These are phyloP conservation scores for Drosophila orena DNA, from an alignment of 1,140 invertebrate genomes.

Conservation along the genomic window DNA sequence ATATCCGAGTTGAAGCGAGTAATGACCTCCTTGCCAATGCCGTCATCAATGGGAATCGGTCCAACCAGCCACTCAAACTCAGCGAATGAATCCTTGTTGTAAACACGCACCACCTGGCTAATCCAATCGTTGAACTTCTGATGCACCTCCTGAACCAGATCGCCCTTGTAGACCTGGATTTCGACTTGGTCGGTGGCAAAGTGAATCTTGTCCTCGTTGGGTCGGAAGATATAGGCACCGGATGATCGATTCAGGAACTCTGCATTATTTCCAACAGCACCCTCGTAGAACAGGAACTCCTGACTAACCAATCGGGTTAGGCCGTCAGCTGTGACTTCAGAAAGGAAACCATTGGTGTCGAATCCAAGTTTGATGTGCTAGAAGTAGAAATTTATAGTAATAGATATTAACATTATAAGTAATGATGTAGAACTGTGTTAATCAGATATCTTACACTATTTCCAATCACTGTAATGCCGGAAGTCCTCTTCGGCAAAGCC, in stretches of 20 bases:
- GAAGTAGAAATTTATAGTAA: too few species aligned
- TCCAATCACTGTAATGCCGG: constrained; percentile 58
- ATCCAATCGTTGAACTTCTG: constrained; percentile 91
- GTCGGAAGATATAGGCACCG: constrained; percentile 95
- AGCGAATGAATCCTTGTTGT: constrained; percentile 87
- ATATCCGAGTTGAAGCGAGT: constrained; percentile 89
- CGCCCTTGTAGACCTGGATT: constrained; percentile 87
- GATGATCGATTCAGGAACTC: constrained; percentile 87
- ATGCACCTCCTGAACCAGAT: constrained; percentile 93
- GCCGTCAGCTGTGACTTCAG: constrained; percentile 86
- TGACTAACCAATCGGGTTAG: constrained; percentile 86
- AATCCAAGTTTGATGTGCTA: constrained; percentile 58
- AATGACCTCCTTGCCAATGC: constrained; percentile 93
- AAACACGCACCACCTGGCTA: constrained; percentile 92
- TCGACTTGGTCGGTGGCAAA: constrained; percentile 69
- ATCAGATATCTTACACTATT: constrained; percentile 44
- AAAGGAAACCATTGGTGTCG: constrained; percentile 84
- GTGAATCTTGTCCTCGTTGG: constrained; percentile 85
- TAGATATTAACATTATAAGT: too few species aligned
- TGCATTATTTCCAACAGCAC: constrained; percentile 86
- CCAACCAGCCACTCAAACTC: constrained; percentile 98
- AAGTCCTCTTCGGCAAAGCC: constrained; percentile 35
- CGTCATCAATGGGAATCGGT: constrained; percentile 94
- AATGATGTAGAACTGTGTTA: too few species aligned
- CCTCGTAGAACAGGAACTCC: constrained; percentile 92